Percentiles rank a stretch among this genome's conserved stretches.
These are phyloP conservation scores for Mongoloraphidia duomilia DNA, from an alignment of 2,888 invertebrate species.

Conservation along the genomic window DNA sequence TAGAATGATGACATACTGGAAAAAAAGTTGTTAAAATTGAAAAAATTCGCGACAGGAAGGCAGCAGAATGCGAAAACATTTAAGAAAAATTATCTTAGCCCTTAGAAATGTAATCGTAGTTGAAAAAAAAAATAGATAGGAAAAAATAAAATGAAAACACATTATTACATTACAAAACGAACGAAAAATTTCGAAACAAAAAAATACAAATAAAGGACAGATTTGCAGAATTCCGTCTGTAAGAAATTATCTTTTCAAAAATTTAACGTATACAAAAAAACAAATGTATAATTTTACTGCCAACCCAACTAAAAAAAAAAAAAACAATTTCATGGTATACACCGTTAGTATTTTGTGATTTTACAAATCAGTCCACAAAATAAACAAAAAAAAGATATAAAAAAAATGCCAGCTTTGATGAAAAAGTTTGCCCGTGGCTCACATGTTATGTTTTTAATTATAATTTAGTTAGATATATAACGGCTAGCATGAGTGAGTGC, in stretches of 20 bases:
- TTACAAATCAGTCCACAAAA: not conserved
- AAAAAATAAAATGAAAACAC: slow-evolving; percentile 2
- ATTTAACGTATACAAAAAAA: not conserved
- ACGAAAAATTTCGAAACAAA: slow-evolving; percentile 4
- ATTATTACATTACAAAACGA: not conserved
- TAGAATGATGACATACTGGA: too few relatives aligned
- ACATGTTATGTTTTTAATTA: slow-evolving; percentile 2
- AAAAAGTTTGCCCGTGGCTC: slow-evolving; percentile 1
- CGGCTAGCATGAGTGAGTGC: too few relatives aligned
- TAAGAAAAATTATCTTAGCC: slow-evolving; percentile 7
- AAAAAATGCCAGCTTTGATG: slow-evolving; percentile 1
- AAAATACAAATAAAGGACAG: not conserved
- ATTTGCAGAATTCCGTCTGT: too few relatives aligned
- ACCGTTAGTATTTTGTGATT: too few relatives aligned
- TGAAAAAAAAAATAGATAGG: slow-evolving; percentile 6
- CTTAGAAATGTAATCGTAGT: slow-evolving; percentile 7
- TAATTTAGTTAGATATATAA: too few relatives aligned
- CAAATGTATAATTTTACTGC: not conserved
- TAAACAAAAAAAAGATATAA: not conserved
- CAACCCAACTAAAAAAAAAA: not conserved
- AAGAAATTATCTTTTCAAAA: not conserved
- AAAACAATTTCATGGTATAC: not conserved
- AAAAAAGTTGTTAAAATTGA: too few relatives aligned
- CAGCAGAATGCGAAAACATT: slow-evolving; percentile 3
- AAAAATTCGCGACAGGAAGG: not conserved